Conservation (phyloP, 2,888 invertebrate genomes). For the Pristionchus entomophagus region DNA sequence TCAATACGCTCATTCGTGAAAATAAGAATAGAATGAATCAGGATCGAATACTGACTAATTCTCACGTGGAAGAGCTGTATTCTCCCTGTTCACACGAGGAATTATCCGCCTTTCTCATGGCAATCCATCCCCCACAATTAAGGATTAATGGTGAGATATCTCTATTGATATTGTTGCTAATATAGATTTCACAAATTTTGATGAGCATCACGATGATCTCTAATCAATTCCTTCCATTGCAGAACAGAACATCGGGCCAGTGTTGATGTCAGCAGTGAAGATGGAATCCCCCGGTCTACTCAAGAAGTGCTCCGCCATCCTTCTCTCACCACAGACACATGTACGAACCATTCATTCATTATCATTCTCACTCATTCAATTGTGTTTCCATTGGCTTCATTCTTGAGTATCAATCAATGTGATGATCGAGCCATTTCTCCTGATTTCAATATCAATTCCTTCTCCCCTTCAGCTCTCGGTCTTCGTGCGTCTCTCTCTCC, state of each 20-base stretch:
- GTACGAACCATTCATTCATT: no score
- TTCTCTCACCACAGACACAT: conserved; percentile 69
- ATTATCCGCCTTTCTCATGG: conserved; percentile 74
- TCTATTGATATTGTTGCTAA: not conserved
- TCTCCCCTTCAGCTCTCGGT: conserved; percentile 65
- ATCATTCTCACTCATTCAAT: no score
- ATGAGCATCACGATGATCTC: no score
- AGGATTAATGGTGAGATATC: conserved; percentile 70
- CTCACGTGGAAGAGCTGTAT: conserved; percentile 70
- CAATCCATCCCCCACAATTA: conserved; percentile 76
- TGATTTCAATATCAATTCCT: not conserved
- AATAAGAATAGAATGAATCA: conserved; percentile 31
- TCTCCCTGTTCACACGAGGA: conserved; percentile 75
- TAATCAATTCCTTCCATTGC: not conserved
- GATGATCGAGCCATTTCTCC: not conserved
- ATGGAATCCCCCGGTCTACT: conserved; percentile 75
- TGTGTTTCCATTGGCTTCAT: not conserved
- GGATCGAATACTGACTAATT: conserved; percentile 57
- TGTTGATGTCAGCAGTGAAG: conserved; percentile 75
- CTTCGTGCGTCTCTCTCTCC: conserved; percentile 74
- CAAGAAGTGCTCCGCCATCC: conserved; percentile 73
- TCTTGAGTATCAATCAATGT: not conserved
- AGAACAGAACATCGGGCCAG: conserved; percentile 75
- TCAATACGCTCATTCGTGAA: not conserved
- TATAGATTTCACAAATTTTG: no score